A percentile compares a stretch with the other conserved stretches of the same genome.
Evolutionary conservation across 2,888 invertebrate genomes (phyloP).

Genomic region (Peribatodes rhomboidaria): DNA sequence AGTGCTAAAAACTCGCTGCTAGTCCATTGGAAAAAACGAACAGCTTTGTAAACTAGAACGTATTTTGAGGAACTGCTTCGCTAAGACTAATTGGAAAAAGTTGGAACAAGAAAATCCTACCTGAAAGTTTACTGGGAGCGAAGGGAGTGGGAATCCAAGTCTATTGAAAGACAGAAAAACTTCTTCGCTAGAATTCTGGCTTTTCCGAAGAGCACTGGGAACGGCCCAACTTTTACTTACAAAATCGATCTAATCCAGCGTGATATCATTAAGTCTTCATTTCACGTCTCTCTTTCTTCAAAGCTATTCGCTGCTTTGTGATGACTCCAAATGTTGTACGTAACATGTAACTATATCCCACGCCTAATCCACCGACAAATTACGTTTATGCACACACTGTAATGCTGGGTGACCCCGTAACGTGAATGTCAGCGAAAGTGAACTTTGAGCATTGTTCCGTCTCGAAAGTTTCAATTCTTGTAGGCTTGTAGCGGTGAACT

Average conservation of each 20-base stretch:
- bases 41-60: too few species aligned
- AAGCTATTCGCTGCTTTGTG: constrained; percentile 3
- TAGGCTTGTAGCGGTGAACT: neutral
- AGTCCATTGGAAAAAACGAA: too few species aligned
- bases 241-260: neutral
- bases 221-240: neutral
- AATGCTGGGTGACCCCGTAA: constrained; percentile 14
- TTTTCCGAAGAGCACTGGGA: too few species aligned
- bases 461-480: constrained; percentile 23
- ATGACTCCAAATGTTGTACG: constrained; percentile 1
- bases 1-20: too few species aligned
- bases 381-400: constrained; percentile 14
- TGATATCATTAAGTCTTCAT: neutral
- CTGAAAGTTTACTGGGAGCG: too few species aligned
- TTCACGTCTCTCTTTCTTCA: neutral
- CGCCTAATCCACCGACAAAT: constrained; percentile 15
- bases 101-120: too few species aligned
- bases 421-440: constrained; percentile 34
- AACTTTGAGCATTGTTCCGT: constrained; percentile 26
- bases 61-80: too few species aligned
- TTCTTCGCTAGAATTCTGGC: too few species aligned
- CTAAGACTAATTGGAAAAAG: too few species aligned
- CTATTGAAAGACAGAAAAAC: too few species aligned
- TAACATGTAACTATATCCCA: constrained; percentile 4
- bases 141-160: too few species aligned